Evolutionary conservation across 1,140 invertebrate species (phyloP).

Genomic region (Oscheius sp.): DNA sequence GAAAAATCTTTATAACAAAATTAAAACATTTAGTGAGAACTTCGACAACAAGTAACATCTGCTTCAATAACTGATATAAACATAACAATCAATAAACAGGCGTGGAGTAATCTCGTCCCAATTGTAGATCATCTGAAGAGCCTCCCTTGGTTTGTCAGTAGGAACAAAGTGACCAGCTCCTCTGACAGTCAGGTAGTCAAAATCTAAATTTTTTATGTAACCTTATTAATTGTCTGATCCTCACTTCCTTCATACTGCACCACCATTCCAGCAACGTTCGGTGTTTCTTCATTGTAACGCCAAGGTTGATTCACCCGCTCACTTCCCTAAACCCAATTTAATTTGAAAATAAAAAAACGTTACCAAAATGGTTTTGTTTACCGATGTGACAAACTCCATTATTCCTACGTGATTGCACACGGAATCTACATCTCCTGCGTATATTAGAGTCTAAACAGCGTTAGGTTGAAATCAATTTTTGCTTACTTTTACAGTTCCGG

Average conservation of each 20-base stretch:
- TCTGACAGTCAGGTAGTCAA: slow-evolving; percentile 23
- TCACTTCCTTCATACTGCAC: slow-evolving; percentile 18
- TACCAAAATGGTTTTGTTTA: slow-evolving; percentile 28
- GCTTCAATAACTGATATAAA: too few relatives aligned
- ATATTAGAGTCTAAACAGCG: slow-evolving; percentile 25
- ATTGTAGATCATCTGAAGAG: slow-evolving; percentile 46
- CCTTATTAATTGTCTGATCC: not conserved
- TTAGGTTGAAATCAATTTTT: too few relatives aligned
- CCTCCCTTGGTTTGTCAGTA: slow-evolving; percentile 34
- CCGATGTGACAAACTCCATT: slow-evolving; percentile 15
- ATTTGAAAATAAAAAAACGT: not conserved
- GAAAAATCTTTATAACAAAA: too few relatives aligned
- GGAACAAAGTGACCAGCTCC: slow-evolving; percentile 38
- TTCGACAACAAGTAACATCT: too few relatives aligned
- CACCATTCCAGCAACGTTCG: slow-evolving; percentile 19
- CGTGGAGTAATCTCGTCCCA: slow-evolving; percentile 32
- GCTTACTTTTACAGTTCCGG: too few relatives aligned
- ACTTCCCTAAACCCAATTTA: slow-evolving; percentile 5
- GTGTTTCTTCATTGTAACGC: slow-evolving; percentile 10
- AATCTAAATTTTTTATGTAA: not conserved
- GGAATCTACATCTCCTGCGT: slow-evolving; percentile 30
- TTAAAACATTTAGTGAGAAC: too few relatives aligned
- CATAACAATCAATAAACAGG: too few relatives aligned
- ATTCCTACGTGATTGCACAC: slow-evolving; percentile 30
- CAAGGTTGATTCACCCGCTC: slow-evolving; percentile 24